These are phyloP conservation scores for Eupithecia tripunctaria DNA, from an alignment of 2,888 invertebrate species.

Conservation along the genomic window DNA sequence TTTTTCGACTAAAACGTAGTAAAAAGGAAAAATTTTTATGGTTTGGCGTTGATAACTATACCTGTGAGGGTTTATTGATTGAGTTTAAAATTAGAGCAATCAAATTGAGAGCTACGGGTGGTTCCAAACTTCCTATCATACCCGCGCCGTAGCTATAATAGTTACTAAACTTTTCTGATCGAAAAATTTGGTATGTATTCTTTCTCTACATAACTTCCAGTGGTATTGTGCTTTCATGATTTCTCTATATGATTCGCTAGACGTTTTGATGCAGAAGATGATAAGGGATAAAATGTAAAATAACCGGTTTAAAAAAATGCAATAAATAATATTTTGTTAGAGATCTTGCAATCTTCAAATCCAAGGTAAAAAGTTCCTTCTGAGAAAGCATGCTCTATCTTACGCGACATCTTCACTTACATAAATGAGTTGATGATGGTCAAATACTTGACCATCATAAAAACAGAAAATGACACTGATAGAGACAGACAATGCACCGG, in stretches of 20 bases:
- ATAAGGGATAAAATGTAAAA: too few relatives aligned
- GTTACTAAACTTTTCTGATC: not conserved
- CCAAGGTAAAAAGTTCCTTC: too few relatives aligned
- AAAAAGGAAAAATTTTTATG: not conserved
- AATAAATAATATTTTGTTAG: too few relatives aligned
- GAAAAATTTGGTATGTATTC: not conserved
- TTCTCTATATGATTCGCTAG: not conserved
- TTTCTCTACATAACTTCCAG: not conserved
- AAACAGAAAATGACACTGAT: too few relatives aligned
- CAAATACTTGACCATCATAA: too few relatives aligned
- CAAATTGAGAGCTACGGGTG: not conserved
- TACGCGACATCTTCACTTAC: too few relatives aligned
- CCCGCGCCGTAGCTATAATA: not conserved
- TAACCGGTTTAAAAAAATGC: too few relatives aligned
- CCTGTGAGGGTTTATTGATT: not conserved
- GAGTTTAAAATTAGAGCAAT: constrained; percentile 12
- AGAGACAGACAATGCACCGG: not conserved
- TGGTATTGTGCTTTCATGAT: not conserved
- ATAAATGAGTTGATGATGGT: too few relatives aligned
- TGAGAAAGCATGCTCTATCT: too few relatives aligned
- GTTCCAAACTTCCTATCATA: not conserved
- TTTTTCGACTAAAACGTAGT: not conserved
- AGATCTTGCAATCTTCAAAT: too few relatives aligned
- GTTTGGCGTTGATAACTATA: not conserved
- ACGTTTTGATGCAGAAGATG: not conserved